Percentiles rank a stretch among this genome's conserved stretches.
Evolutionary conservation across 2,888 invertebrate genomes (phyloP).

Genomic region (Habrosyne pyritoides): DNA sequence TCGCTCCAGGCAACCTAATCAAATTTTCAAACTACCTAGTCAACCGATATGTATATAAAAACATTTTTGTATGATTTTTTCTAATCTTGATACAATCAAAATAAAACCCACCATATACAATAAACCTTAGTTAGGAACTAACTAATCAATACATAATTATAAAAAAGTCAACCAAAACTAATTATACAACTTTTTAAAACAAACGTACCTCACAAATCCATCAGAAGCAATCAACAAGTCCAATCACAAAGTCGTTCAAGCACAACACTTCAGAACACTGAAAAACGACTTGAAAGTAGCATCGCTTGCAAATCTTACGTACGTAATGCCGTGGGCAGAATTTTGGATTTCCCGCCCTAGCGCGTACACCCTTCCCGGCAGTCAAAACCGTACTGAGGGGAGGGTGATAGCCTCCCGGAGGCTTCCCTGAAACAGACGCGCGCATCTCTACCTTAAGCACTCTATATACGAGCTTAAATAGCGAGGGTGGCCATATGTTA

Average conservation of each 20-base stretch:
- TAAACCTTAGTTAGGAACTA: too few relatives aligned
- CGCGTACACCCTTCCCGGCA: constrained; percentile 56
- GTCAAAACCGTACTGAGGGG: constrained; percentile 70
- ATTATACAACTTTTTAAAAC: constrained; percentile 18
- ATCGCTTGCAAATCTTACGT: constrained; percentile 36
- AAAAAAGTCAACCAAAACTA: not conserved
- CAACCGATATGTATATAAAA: too few relatives aligned
- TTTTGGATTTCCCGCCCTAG: constrained; percentile 42
- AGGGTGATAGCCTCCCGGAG: constrained; percentile 57
- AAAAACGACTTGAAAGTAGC: constrained; percentile 32
- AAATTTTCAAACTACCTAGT: too few relatives aligned
- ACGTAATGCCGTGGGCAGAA: constrained; percentile 46
- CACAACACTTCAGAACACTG: constrained; percentile 53
- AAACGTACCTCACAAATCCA: constrained; percentile 49
- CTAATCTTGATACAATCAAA: too few relatives aligned
- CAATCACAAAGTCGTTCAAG: constrained; percentile 50
- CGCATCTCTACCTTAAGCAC: constrained; percentile 72
- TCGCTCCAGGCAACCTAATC: too few relatives aligned
- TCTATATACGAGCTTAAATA: constrained; percentile 41
- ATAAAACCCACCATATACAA: not conserved
- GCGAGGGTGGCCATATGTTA: constrained; percentile 46
- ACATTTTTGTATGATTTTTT: too few relatives aligned
- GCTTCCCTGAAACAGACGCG: constrained; percentile 64
- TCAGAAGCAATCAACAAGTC: constrained; percentile 42
- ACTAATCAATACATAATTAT: not conserved